These are phyloP conservation scores for Spodoptera exigua DNA, from an alignment of 2,888 invertebrate genomes.

Conservation along the genomic window DNA sequence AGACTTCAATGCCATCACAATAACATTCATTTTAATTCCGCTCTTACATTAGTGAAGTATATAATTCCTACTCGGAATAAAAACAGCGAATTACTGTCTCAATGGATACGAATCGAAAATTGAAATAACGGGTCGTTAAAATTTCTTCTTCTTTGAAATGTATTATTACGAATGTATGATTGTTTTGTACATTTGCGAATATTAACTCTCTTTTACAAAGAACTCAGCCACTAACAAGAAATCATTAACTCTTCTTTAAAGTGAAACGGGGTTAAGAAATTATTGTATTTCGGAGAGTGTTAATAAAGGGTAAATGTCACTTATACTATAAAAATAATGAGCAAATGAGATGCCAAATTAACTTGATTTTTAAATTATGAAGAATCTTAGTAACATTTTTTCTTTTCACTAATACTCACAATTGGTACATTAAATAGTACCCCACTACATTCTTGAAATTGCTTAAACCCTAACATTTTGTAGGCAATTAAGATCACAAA, in stretches of 20 bases:
- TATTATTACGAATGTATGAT: conserved; percentile 42
- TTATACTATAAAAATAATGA: neutral
- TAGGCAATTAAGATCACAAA: neutral
- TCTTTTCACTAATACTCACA: too few relatives aligned
- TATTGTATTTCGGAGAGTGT: neutral
- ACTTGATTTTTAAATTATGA: too few relatives aligned
- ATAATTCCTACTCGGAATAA: conserved; percentile 47
- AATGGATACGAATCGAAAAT: conserved; percentile 38
- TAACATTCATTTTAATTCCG: conserved; percentile 27
- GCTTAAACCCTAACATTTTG: too few relatives aligned
- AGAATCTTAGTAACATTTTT: too few relatives aligned
- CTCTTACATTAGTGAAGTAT: conserved; percentile 34
- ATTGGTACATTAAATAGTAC: too few relatives aligned
- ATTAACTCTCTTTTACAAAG: conserved; percentile 41
- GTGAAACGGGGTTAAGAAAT: conserved; percentile 3
- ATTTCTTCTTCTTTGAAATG: conserved; percentile 45
- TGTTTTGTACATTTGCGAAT: conserved; percentile 36
- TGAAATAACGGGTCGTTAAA: conserved; percentile 50
- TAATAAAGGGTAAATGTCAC: neutral
- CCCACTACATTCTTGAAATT: too few relatives aligned
- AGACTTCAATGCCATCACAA: conserved; percentile 29
- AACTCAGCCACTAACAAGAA: conserved; percentile 27
- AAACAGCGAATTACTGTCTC: conserved; percentile 44
- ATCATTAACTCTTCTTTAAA: conserved; percentile 8
- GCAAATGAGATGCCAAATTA: neutral